Conservation (phyloP, 2,113 vertebrate genomes). For the Hyaena hyaena region DNA sequence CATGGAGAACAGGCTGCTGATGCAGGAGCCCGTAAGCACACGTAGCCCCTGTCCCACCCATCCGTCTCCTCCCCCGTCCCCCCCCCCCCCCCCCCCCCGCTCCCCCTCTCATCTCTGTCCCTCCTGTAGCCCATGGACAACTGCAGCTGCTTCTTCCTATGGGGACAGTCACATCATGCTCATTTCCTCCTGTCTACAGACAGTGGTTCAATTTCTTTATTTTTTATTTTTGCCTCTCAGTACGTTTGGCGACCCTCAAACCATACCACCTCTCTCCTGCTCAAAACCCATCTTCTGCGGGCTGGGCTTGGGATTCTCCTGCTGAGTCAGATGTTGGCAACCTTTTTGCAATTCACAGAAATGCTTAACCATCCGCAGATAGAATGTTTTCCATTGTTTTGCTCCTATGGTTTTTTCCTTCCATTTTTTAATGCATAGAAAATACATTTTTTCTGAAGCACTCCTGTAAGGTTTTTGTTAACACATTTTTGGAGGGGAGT, state of each 20-base stretch:
- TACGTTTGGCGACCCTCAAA: not conserved
- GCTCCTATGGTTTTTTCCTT: not conserved
- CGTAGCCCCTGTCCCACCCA: rapidly evolving
- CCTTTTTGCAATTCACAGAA: not conserved
- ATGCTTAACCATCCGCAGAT: not conserved
- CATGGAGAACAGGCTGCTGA: constrained; percentile 94
- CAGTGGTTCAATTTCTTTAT: not conserved
- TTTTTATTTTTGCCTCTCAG: not conserved
- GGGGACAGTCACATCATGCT: rapidly evolving
- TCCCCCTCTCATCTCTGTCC: not conserved
- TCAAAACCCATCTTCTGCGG: not conserved
- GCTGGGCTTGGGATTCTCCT: not conserved
- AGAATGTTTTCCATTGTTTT: not conserved
- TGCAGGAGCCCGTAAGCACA: constrained; percentile 89
- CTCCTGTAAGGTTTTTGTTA: not conserved
- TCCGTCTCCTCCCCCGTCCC: no score
- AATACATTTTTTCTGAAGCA: not conserved
- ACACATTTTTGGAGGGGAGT: not conserved
- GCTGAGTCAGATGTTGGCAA: no score
- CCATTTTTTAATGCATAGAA: not conserved
- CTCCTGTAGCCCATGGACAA: rapidly evolving
- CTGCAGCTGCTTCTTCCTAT: rapidly evolving
- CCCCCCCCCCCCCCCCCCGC: rapidly evolving
- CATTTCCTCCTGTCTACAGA: not conserved
- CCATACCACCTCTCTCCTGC: not conserved